phyloP scores from a whole-genome alignment of 1,140 invertebrate species.

The Drosophila eugracilis region DNA sequence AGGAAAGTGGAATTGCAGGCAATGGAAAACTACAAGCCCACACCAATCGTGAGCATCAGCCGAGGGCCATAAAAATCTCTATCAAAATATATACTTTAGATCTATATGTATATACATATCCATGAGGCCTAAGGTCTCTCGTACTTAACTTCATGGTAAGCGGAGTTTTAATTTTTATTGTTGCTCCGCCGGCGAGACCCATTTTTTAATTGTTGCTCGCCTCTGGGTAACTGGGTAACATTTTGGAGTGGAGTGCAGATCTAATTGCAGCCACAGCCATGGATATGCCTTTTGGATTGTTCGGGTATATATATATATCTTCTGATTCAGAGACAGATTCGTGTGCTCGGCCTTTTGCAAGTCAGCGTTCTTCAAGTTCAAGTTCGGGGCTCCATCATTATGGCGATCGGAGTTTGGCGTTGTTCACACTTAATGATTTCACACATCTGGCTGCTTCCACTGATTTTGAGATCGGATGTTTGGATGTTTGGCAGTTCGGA shows the following conservation, averaged over 20 bases:
- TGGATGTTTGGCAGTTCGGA: conserved; percentile 46
- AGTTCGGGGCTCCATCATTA: conserved; percentile 60
- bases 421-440: conserved; percentile 76
- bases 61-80: conserved; percentile 21
- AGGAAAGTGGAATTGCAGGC: conserved; percentile 74
- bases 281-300: conserved; percentile 37
- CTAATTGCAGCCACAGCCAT: conserved; percentile 69
- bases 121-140: conserved; percentile 63
- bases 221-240: conserved; percentile 63
- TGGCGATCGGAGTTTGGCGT: conserved; percentile 66
- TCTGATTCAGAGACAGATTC: conserved; percentile 25
- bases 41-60: conserved; percentile 13
- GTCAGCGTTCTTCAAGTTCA: conserved; percentile 72
- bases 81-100: background rate
- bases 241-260: conserved; percentile 61
- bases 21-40: conserved; percentile 39
- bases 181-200: conserved; percentile 45
- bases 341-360: conserved; percentile 47
- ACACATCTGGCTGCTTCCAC: conserved; percentile 46
- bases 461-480: conserved; percentile 29
- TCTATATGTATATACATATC: background rate
- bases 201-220: conserved; percentile 67
- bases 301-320: no score
- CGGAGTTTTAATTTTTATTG: conserved; percentile 49
- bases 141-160: conserved; percentile 72